Evolutionary conservation across 2,888 invertebrate species (phyloP).

Genomic region (Xylophagus ater): DNA sequence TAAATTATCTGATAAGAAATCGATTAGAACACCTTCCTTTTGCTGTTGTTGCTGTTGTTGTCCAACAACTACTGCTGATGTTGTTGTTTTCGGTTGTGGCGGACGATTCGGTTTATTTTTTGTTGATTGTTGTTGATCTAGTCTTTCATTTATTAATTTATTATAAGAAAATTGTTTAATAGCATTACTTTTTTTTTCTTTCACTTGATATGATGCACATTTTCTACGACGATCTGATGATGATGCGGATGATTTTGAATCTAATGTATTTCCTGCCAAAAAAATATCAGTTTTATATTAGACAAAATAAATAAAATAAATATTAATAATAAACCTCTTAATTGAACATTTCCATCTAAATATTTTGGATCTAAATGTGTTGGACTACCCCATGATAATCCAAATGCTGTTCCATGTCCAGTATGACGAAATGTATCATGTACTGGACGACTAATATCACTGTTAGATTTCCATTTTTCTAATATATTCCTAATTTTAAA

Average conservation of each 20-base stretch:
- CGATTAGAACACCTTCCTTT: constrained; percentile 61
- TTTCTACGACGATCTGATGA: constrained; percentile 36
- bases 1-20: constrained; percentile 49
- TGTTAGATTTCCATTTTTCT: constrained; percentile 57
- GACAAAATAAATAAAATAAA: not conserved
- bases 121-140: constrained; percentile 20
- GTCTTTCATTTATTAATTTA: constrained; percentile 63
- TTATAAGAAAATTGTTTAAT: constrained; percentile 71
- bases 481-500: constrained; percentile 50
- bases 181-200: constrained; percentile 34
- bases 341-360: constrained; percentile 34
- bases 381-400: constrained; percentile 77
- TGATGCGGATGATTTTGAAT: constrained; percentile 16
- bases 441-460: constrained; percentile 68
- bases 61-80: constrained; percentile 20
- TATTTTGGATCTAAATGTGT: constrained; percentile 68
- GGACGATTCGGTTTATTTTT: constrained; percentile 38
- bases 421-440: constrained; percentile 77
- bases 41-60: constrained; percentile 27
- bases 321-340: constrained; percentile 20
- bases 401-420: constrained; percentile 60
- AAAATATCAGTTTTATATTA: not conserved
- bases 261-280: constrained; percentile 6
- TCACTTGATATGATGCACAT: constrained; percentile 33
- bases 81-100: constrained; percentile 31